Evolutionary conservation across 2,113 vertebrate genomes (phyloP).

Genomic region (Tachuris rubrigastra): DNA sequence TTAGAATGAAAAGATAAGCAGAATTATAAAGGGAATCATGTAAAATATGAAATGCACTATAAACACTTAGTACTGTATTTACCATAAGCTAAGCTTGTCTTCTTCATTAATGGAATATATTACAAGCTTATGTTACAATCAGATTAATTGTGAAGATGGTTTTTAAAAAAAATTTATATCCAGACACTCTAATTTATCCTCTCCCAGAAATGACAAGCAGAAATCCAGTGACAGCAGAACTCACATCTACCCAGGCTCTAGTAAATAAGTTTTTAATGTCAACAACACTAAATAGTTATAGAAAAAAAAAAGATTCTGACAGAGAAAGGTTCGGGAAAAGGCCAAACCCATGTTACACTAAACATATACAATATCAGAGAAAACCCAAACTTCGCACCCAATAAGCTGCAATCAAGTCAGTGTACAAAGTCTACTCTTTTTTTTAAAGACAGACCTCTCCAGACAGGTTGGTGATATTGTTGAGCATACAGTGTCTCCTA

Average conservation of each 20-base stretch:
- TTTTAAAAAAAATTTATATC: neutral
- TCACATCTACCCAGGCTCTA: neutral
- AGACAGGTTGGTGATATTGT: neutral
- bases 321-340: neutral
- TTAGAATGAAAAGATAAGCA: slow-evolving; percentile 95
- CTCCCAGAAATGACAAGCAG: neutral
- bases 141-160: slow-evolving; percentile 61
- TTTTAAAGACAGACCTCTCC: neutral
- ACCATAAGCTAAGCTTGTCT: slow-evolving; percentile 77
- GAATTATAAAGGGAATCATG: slow-evolving; percentile 98
- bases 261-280: neutral
- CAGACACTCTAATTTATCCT: slow-evolving; percentile 28
- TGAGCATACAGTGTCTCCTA: neutral
- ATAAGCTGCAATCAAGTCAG: neutral
- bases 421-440: neutral
- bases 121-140: slow-evolving; percentile 69
- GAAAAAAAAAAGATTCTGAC: neutral
- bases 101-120: slow-evolving; percentile 78
- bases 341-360: neutral
- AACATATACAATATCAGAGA: neutral
- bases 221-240: neutral
- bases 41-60: slow-evolving; percentile 87
- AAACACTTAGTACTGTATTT: slow-evolving; percentile 84
- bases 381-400: neutral
- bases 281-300: neutral